Evolutionary conservation across 2,888 invertebrate genomes (phyloP).

Genomic region (Candidula unifasciata): DNA sequence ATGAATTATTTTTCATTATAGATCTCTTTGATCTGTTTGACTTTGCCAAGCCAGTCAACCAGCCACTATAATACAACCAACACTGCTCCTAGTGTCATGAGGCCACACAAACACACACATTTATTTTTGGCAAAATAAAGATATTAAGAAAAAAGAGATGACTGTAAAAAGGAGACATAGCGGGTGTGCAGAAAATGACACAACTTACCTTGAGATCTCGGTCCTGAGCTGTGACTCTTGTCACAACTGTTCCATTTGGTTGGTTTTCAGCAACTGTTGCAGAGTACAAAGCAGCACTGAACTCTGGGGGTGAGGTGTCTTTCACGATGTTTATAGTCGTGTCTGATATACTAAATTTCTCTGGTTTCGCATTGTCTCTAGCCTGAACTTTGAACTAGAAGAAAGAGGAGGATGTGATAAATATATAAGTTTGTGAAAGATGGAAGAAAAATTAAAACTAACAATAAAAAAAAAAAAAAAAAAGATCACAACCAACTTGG

Average conservation of each 20-base stretch:
- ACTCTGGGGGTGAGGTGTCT: slow-evolving; percentile 61
- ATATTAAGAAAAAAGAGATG: neutral
- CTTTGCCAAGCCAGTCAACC: too few species aligned
- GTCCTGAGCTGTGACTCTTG: slow-evolving; percentile 66
- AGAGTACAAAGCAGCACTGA: slow-evolving; percentile 60
- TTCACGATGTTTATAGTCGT: slow-evolving; percentile 60
- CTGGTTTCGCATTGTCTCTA: slow-evolving; percentile 65
- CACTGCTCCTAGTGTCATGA: too few species aligned
- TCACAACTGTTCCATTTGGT: slow-evolving; percentile 59
- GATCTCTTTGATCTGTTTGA: too few species aligned
- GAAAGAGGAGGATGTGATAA: neutral
- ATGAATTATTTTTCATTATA: too few species aligned
- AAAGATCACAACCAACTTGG: too few species aligned
- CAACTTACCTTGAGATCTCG: slow-evolving; percentile 60
- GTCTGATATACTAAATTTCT: slow-evolving; percentile 54
- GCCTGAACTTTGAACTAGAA: slow-evolving; percentile 67
- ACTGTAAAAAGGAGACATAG: neutral
- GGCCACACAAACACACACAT: too few species aligned
- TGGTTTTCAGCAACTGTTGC: slow-evolving; percentile 62
- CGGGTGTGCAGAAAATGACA: neutral
- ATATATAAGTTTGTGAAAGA: neutral
- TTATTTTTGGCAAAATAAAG: too few species aligned
- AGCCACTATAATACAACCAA: too few species aligned
- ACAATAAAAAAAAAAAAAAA: neutral
- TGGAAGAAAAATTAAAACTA: neutral